These are phyloP conservation scores for Drosophila tripunctata DNA, from an alignment of 2,888 invertebrate species.

Conservation along the genomic window DNA sequence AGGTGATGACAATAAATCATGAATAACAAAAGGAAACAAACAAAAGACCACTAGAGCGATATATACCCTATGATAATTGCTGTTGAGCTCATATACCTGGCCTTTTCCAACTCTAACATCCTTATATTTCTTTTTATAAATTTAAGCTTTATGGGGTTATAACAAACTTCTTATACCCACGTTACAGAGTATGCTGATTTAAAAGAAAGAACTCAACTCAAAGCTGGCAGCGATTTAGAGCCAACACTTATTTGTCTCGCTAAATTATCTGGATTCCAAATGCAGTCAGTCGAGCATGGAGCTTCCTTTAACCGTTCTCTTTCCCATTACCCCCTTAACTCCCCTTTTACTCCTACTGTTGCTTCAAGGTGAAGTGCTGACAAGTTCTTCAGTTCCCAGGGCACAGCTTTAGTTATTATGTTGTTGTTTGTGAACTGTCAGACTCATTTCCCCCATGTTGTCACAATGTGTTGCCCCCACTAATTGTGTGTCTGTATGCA, in stretches of 20 bases:
- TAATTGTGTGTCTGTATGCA: conserved; percentile 21
- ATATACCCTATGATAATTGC: too few relatives aligned
- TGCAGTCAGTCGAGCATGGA: conserved; percentile 35
- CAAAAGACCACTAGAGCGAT: background rate
- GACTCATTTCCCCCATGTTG: conserved; percentile 38
- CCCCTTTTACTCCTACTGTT: background rate
- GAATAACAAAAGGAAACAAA: background rate
- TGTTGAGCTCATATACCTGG: too few relatives aligned
- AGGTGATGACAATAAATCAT: conserved; percentile 43
- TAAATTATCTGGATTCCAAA: conserved; percentile 46
- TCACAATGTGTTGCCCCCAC: conserved; percentile 48
- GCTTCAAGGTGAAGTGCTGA: conserved; percentile 42
- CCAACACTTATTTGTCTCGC: conserved; percentile 46
- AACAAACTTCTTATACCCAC: too few relatives aligned
- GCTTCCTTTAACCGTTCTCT: background rate
- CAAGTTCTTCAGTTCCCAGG: conserved; percentile 40
- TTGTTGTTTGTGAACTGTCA: conserved; percentile 25
- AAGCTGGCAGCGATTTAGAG: conserved; percentile 35
- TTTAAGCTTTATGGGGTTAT: too few relatives aligned
- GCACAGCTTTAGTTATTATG: conserved; percentile 2
- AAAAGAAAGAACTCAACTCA: background rate
- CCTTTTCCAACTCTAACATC: too few relatives aligned
- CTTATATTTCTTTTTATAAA: too few relatives aligned
- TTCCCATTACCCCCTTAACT: too few relatives aligned
- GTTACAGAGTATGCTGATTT: too few relatives aligned